Percentiles rank a stretch among this genome's conserved stretches.
phyloP scores from a whole-genome alignment of 2,113 vertebrate species.

The Recurvirostra avosetta region DNA sequence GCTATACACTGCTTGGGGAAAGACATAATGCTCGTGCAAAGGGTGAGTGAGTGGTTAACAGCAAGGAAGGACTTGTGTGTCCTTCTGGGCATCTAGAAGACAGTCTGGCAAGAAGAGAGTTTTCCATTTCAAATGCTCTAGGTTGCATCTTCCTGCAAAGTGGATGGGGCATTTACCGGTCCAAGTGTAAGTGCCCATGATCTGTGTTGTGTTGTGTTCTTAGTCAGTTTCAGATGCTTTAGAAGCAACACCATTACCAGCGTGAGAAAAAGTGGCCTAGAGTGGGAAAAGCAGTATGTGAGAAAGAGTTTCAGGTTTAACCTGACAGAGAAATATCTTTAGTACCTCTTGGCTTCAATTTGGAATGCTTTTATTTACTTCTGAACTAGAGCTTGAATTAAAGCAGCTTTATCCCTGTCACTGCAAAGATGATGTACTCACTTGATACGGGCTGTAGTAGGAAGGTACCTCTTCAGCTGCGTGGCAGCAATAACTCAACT shows the following conservation, averaged over 20 bases:
- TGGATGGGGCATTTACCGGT: background rate
- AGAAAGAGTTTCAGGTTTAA: background rate
- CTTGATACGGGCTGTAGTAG: background rate
- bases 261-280: background rate
- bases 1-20: background rate
- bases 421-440: background rate
- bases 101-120: background rate
- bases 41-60: background rate
- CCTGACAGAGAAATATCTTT: background rate
- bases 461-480: background rate
- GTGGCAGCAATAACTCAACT: background rate
- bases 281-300: background rate
- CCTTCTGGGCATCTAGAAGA: background rate
- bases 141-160: background rate
- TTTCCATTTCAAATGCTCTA: background rate
- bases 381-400: background rate
- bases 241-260: background rate
- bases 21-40: background rate
- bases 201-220: background rate
- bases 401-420: background rate
- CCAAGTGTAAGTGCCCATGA: background rate
- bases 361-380: background rate
- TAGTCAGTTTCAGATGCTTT: background rate
- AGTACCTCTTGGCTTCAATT: background rate
- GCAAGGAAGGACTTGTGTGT: background rate